A percentile compares a stretch with the other conserved stretches of the same genome.
Conservation (phyloP, 1,140 invertebrate species). For the Penaeus japonicus region DNA sequence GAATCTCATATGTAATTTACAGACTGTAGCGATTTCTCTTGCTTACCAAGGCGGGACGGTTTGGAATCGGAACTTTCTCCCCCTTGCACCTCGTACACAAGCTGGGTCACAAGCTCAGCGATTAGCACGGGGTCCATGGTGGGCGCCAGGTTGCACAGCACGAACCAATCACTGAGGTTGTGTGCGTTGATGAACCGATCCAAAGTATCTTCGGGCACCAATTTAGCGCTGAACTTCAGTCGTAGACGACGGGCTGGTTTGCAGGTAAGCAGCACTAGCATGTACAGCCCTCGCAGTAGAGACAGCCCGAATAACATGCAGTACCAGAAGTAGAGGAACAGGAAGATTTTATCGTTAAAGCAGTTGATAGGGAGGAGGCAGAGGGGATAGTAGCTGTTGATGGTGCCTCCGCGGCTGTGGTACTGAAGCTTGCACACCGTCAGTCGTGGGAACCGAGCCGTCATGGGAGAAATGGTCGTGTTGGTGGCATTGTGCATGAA, state of each 20-base stretch:
- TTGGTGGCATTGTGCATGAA: constrained; percentile 59
- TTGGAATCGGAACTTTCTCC: constrained; percentile 58
- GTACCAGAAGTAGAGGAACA: constrained; percentile 60
- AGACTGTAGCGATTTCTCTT: constrained; percentile 59
- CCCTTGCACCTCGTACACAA: constrained; percentile 59
- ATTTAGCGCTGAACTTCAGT: constrained; percentile 58
- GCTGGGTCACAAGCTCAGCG: constrained; percentile 59
- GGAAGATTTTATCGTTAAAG: constrained; percentile 59
- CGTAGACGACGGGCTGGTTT: constrained; percentile 58
- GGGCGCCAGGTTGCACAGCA: constrained; percentile 58
- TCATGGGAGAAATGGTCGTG: constrained; percentile 58
- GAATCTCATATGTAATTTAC: constrained; percentile 60
- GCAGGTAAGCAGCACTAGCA: constrained; percentile 58
- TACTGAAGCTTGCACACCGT: constrained; percentile 59
- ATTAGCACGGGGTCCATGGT: constrained; percentile 59
- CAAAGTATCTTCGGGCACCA: constrained; percentile 58
- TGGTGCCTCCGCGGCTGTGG: constrained; percentile 58
- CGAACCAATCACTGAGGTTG: constrained; percentile 59
- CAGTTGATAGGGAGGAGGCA: constrained; percentile 59
- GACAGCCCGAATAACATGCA: constrained; percentile 58
- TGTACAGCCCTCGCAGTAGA: constrained; percentile 56
- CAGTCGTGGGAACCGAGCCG: constrained; percentile 57
- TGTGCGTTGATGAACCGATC: constrained; percentile 60
- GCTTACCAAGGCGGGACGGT: constrained; percentile 58
- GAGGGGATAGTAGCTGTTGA: constrained; percentile 59